Evolutionary conservation across 92 coral and sea anemone species (phyloP).

Genomic region (Parazoanthus atlanticus): DNA sequence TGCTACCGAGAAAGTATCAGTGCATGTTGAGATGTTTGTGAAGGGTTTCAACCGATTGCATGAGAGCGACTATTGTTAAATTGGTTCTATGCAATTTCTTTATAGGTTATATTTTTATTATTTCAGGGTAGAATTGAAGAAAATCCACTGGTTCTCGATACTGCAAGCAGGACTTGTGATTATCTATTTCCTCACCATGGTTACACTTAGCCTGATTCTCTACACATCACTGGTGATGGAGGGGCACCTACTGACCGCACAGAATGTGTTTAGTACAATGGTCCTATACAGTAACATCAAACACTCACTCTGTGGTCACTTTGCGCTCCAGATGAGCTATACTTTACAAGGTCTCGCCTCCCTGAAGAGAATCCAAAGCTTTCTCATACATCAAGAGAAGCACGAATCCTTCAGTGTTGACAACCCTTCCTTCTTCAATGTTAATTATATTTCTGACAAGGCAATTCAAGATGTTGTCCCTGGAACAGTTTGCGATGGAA

Average conservation of each 20-base stretch:
- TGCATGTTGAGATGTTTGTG: not conserved
- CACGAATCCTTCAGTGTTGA: not conserved
- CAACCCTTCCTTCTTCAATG: conserved; percentile 1
- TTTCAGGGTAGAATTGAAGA: conserved; percentile 37
- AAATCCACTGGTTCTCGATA: conserved; percentile 35
- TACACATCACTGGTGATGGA: conserved; percentile 34
- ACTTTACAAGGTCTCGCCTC: conserved; percentile 37
- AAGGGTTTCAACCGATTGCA: not conserved
- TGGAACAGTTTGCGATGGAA: not conserved
- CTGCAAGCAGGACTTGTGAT: conserved; percentile 34
- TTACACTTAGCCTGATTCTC: conserved; percentile 28
- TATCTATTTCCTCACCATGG: conserved; percentile 29
- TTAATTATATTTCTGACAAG: not conserved
- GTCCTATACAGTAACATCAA: conserved; percentile 37
- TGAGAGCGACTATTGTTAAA: not conserved
- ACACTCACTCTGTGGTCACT: conserved; percentile 39
- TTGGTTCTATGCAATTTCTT: not conserved
- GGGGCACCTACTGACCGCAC: conserved; percentile 30
- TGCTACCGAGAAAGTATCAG: not conserved
- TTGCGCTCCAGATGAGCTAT: conserved; percentile 36
- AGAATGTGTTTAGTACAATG: conserved; percentile 38
- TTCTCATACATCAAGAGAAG: conserved; percentile 23
- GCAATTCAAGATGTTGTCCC: conserved; percentile 1
- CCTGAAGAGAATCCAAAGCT: conserved; percentile 20
- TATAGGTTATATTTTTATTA: not conserved